These are phyloP conservation scores for Epinotia demarniana DNA, from an alignment of 2,888 invertebrate species.

Conservation along the genomic window DNA sequence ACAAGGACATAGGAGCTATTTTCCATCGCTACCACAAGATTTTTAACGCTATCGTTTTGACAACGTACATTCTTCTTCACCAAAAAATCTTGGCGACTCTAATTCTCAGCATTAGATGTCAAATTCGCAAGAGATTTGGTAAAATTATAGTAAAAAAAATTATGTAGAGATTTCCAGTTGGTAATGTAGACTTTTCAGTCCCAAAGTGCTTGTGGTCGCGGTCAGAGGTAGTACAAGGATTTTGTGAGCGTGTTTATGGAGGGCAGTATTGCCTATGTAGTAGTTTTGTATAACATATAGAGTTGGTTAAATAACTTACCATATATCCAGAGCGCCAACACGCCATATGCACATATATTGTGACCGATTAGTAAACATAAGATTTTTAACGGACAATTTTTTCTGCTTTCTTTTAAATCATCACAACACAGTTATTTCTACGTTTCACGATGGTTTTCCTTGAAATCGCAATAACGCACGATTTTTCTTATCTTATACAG, in stretches of 20 bases:
- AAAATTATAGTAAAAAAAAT: neutral
- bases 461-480: too few relatives aligned
- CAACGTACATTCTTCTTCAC: neutral
- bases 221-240: slow-evolving; percentile 16
- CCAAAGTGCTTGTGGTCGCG: slow-evolving; percentile 39
- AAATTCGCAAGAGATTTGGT: neutral
- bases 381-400: too few relatives aligned
- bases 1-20: neutral
- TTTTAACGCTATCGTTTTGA: slow-evolving; percentile 5
- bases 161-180: slow-evolving; percentile 28
- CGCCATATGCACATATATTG: too few relatives aligned
- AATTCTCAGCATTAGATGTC: neutral
- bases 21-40: neutral
- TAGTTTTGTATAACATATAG: neutral
- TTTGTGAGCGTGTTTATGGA: slow-evolving; percentile 36
- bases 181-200: slow-evolving; percentile 37
- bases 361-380: too few relatives aligned
- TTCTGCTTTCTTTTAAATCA: too few relatives aligned
- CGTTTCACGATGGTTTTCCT: too few relatives aligned
- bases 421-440: too few relatives aligned
- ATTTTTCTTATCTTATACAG: too few relatives aligned
- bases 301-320: neutral
- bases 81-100: neutral
- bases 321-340: too few relatives aligned
- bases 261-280: slow-evolving; percentile 4